Percentiles rank a stretch among this genome's conserved stretches.
phyloP scores from a whole-genome alignment of 2,797 vertebrate genomes.

The Characodon lateralis region DNA sequence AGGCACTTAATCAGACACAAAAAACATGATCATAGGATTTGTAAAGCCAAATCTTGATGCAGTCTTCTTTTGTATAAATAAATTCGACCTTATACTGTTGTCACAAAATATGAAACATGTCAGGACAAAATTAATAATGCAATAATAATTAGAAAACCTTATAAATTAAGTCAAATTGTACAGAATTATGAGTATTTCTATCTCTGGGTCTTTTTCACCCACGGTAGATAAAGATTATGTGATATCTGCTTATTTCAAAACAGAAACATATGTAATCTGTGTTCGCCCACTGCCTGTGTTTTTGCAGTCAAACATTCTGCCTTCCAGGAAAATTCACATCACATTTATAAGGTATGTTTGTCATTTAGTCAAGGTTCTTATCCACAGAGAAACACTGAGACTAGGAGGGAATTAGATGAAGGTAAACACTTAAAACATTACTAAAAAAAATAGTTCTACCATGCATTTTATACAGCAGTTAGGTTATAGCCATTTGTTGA shows the following conservation, averaged over 20 bases:
- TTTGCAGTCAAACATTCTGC: slow-evolving; percentile 38
- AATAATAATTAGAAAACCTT: neutral
- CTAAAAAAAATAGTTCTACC: neutral
- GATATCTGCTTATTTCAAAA: slow-evolving; percentile 31
- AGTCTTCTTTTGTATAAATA: neutral
- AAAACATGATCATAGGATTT: neutral
- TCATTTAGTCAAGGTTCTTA: slow-evolving; percentile 45
- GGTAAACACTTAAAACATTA: slow-evolving; percentile 8
- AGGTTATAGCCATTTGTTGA: neutral
- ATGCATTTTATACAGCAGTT: neutral
- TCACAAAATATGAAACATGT: neutral
- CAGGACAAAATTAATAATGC: neutral
- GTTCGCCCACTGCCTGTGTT: slow-evolving; percentile 20
- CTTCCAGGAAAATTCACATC: slow-evolving; percentile 50
- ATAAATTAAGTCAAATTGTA: neutral
- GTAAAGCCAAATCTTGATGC: slow-evolving; percentile 2
- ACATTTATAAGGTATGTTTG: slow-evolving; percentile 47
- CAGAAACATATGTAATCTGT: slow-evolving; percentile 44
- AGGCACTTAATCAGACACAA: neutral
- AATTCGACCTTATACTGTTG: neutral
- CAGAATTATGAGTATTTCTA: neutral
- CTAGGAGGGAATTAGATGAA: slow-evolving; percentile 37
- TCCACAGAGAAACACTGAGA: slow-evolving; percentile 27
- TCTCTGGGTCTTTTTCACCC: slow-evolving; percentile 3
- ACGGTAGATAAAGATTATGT: slow-evolving; percentile 21